Percentiles rank a stretch among this genome's conserved stretches.
Evolutionary conservation across 2,888 invertebrate species (phyloP).

Genomic region (Hipparchia semele): DNA sequence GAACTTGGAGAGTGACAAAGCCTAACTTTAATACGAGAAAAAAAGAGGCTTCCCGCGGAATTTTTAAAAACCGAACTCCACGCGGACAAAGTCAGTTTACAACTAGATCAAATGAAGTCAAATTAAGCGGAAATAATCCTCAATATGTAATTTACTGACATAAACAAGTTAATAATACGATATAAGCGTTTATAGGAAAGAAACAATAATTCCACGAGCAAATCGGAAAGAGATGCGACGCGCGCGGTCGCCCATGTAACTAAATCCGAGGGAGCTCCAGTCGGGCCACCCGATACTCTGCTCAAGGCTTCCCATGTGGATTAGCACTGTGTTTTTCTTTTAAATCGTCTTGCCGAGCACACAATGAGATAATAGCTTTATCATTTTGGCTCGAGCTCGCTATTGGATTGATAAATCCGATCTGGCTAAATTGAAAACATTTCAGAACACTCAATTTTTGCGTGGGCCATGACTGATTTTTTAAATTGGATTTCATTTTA

Average conservation of each 20-base stretch:
- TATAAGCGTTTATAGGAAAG: conserved; percentile 11
- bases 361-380: conserved; percentile 47
- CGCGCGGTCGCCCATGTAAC: conserved; percentile 70
- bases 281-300: conserved; percentile 59
- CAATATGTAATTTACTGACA: too few species aligned
- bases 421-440: conserved; percentile 36
- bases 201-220: conserved; percentile 37
- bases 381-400: conserved; percentile 41
- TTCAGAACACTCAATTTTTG: conserved; percentile 25
- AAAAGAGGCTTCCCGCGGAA: too few species aligned
- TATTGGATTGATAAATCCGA: conserved; percentile 41
- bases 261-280: conserved; percentile 53
- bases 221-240: conserved; percentile 54
- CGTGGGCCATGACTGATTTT: conserved; percentile 25
- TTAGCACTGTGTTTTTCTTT: conserved; percentile 66
- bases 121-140: too few species aligned
- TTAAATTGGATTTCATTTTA: conserved; percentile 24
- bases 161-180: not conserved
- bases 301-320: conserved; percentile 78
- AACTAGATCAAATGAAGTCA: too few species aligned
- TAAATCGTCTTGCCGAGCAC: conserved; percentile 55
- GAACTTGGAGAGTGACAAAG: too few species aligned
- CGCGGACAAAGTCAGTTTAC: too few species aligned
- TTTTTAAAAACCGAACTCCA: too few species aligned
- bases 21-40: too few species aligned